phyloP scores from a whole-genome alignment of 2,888 invertebrate species.

The Cremastobaeus sp. region DNA sequence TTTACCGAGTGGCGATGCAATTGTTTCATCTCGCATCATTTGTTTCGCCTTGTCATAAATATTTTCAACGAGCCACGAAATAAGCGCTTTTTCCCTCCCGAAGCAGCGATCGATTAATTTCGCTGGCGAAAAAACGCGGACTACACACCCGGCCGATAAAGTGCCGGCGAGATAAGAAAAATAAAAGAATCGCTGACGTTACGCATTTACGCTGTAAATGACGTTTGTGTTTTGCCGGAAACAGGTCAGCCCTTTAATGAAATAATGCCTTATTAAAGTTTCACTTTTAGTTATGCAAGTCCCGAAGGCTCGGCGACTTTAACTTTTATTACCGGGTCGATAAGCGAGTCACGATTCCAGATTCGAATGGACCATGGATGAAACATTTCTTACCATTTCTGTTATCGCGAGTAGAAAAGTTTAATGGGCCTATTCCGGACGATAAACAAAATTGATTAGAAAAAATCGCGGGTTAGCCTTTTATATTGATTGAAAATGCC shows the following conservation, averaged over 20 bases:
- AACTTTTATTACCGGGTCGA: conserved; percentile 30
- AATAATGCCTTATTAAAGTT: conserved; percentile 42
- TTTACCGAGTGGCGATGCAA: conserved; percentile 27
- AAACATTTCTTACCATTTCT: no score
- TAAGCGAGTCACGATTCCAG: conserved; percentile 25
- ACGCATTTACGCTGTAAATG: conserved; percentile 22
- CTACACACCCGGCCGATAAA: conserved; percentile 20
- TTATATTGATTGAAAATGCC: no score
- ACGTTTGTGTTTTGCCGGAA: conserved; percentile 24
- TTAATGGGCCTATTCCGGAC: no score
- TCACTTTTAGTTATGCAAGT: conserved; percentile 28
- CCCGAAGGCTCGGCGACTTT: conserved; percentile 21
- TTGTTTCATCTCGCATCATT: conserved; percentile 35
- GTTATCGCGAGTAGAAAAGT: no score
- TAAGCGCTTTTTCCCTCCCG: conserved; percentile 1
- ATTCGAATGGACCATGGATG: no score
- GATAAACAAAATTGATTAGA: no score
- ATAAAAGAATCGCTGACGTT: neutral
- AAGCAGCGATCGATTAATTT: conserved; percentile 27
- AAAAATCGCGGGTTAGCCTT: no score
- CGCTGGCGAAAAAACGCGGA: neutral
- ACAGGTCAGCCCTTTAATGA: conserved; percentile 41
- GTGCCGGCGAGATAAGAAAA: conserved; percentile 1
- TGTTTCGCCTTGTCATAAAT: conserved; percentile 28
- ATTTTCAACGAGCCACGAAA: conserved; percentile 7